These are phyloP conservation scores for Pelvicachromis taeniatus DNA, from an alignment of 2,113 vertebrate genomes.

Conservation along the genomic window DNA sequence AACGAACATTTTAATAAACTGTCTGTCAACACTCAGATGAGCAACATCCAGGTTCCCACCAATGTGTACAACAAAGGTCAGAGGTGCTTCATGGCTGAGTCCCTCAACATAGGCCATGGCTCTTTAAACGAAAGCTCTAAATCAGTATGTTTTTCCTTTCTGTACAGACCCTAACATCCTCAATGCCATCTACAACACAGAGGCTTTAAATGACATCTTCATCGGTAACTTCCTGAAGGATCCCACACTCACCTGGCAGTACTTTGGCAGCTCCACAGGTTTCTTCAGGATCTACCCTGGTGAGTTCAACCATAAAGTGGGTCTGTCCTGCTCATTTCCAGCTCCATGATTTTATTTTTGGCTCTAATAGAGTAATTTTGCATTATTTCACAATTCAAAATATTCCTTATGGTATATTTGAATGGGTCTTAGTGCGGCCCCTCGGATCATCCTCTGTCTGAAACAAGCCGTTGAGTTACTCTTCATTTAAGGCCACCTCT, in stretches of 20 bases:
- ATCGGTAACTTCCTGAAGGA: constrained; percentile 91
- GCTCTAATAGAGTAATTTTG: neutral
- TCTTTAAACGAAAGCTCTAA: neutral
- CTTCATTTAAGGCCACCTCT: neutral
- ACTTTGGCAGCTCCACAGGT: constrained; percentile 91
- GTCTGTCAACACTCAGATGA: constrained; percentile 87
- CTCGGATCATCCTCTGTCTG: neutral
- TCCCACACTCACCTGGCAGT: constrained; percentile 95
- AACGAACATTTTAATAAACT: constrained; percentile 93
- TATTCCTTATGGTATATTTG: neutral
- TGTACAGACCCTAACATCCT: constrained; percentile 86
- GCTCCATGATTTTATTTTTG: neutral
- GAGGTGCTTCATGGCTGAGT: neutral
- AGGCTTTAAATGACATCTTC: constrained; percentile 91
- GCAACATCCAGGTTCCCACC: constrained; percentile 91
- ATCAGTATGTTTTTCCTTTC: neutral
- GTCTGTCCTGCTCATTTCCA: neutral
- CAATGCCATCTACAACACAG: constrained; percentile 95
- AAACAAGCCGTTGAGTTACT: neutral
- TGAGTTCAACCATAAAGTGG: constrained; percentile 30
- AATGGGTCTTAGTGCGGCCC: neutral
- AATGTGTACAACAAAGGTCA: constrained; percentile 98
- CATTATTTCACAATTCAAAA: neutral
- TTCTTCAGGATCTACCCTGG: constrained; percentile 98
- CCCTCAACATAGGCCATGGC: neutral